Base-by-base conservation (phyloP, 2,113 vertebrate genomes). In the Scartelaos histophorus region DNA sequence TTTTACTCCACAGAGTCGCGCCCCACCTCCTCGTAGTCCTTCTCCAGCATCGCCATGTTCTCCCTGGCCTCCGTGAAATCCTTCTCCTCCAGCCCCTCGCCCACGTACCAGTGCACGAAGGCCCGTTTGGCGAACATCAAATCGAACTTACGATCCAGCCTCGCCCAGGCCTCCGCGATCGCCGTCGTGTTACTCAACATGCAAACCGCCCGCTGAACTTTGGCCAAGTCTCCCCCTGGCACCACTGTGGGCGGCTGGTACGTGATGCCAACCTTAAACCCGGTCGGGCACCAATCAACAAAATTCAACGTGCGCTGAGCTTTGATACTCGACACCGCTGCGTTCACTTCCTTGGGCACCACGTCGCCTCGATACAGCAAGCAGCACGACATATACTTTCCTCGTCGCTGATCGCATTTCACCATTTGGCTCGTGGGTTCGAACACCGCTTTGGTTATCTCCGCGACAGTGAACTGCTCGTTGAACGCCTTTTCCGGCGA, bases 361-460 rank as follows among this genome's bases (percentile, higher is more conserved):
- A 60, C 58, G 13, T 60, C 58, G 1, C 58, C 58, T 1, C 58
- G 58, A 4, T 60, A 60, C 24, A 60, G 24, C 24, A 60, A 4
- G 13, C 58, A 60, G 24, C 58, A 60, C 22, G 58, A 60, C 58
- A 60, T 60, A 24, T 34, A 60, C 58, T 60, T 34, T 24, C 58
- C 58, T 2, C 2, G 58, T 3, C 13, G 58, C 13, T 24, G 58
- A 24, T 60, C 58, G 13, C 58, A 60, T 13, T 60, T 60, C 5
- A 60, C 12, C 58, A 60, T 60, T 13, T 60, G 58, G 13, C 5
- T 60, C 5, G 22, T 13, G 12, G 58, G 24, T 7, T 34, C 0
- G 58, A 60, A 60, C 12, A 60, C 58, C 6, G 24, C 24, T 25
- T 60, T 34, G 13, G 58, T 60, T 13, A 60, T 60, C 6, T 60